Percentiles rank a stretch among this genome's conserved stretches.
These are phyloP conservation scores for Listronotus bonariensis DNA, from an alignment of 1,140 invertebrate species.

Conservation along the genomic window DNA sequence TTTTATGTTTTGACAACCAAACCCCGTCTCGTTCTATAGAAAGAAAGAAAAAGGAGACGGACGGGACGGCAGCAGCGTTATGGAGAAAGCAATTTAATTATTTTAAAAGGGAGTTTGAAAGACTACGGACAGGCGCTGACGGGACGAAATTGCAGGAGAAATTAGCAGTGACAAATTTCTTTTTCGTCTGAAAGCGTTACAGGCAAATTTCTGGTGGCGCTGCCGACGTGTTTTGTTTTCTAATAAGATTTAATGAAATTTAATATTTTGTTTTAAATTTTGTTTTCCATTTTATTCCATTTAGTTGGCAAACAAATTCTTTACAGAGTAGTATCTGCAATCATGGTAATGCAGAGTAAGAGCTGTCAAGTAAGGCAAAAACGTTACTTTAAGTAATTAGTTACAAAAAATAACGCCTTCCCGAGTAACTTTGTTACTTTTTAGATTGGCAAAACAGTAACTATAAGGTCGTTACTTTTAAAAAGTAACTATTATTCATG, in stretches of 20 bases:
- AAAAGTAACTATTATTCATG: no score
- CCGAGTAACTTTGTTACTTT: no score
- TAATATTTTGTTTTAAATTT: no score
- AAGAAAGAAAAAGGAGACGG: constrained; percentile 14
- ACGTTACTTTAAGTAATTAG: no score
- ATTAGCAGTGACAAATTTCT: constrained; percentile 35
- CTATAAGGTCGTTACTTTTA: no score
- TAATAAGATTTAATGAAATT: constrained; percentile 20
- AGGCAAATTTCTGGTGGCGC: constrained; percentile 22
- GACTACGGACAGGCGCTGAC: constrained; percentile 29
- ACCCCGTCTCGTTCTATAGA: constrained; percentile 1
- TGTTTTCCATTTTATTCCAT: no score
- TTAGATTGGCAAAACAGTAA: no score
- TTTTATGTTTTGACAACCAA: constrained; percentile 31
- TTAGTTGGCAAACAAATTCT: no score
- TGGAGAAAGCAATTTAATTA: constrained; percentile 36
- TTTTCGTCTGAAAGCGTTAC: constrained; percentile 20
- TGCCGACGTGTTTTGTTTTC: constrained; percentile 18
- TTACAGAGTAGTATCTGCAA: no score
- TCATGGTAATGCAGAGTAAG: no score
- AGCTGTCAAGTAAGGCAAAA: no score
- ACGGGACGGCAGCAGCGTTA: constrained; percentile 8
- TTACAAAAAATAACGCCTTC: no score
- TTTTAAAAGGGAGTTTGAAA: constrained; percentile 31
- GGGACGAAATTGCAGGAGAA: constrained; percentile 23